Conservation (phyloP, 2,113 vertebrate species). For the Elachura formosa region DNA sequence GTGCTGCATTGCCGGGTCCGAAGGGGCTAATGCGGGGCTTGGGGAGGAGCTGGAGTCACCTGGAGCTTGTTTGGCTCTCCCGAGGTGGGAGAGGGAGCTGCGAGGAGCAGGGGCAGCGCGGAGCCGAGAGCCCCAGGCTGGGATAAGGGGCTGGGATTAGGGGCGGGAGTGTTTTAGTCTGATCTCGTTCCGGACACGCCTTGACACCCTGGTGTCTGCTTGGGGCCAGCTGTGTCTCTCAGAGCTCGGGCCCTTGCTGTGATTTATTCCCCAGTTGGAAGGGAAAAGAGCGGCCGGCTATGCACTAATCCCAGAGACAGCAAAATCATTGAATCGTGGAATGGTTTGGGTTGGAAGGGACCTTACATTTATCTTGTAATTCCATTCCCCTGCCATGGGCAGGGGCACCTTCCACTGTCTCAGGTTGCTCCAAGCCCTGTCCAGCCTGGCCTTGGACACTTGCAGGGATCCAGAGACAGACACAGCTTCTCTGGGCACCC, state of each 20-base stretch:
- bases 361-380: neutral
- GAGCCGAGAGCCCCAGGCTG: too few relatives aligned
- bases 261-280: neutral
- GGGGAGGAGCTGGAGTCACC: neutral
- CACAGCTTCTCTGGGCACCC: neutral
- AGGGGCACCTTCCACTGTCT: neutral
- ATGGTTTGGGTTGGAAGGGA: neutral
- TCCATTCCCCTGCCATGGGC: neutral
- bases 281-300: neutral
- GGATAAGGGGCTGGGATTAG: neutral
- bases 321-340: neutral
- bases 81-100: neutral
- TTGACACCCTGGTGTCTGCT: rapidly evolving
- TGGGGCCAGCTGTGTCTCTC: neutral
- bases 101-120: rapidly evolving
- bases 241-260: rapidly evolving
- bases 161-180: rapidly evolving
- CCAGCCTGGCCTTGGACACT: neutral
- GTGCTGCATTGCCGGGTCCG: neutral
- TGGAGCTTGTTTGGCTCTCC: rapidly evolving
- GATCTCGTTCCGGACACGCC: rapidly evolving
- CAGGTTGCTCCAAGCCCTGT: rapidly evolving
- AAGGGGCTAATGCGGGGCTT: rapidly evolving
- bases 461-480: neutral
- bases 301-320: neutral